Evolutionary conservation across 2,113 vertebrate genomes (phyloP), one percentile per base, ranked within the genome.

Genomic region (Oenanthe melanoleuca): DNA sequence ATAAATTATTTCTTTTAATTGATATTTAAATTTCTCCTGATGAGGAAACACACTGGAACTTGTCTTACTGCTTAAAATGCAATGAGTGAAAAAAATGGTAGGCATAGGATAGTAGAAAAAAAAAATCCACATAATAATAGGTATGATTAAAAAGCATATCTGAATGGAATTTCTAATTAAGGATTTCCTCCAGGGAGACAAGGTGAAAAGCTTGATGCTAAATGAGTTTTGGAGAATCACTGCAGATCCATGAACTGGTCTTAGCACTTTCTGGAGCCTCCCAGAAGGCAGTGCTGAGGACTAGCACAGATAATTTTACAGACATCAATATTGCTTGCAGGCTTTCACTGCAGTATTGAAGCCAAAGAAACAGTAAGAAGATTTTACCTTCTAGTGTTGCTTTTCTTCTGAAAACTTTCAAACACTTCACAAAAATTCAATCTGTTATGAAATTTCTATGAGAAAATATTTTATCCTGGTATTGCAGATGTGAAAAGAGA

Each of bases 91-190:
- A 77, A 77, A 80, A 81, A 23, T n/a, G 8, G 42, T 42, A 88
- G 66, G 34, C 60, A 80, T 9, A 34, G 44, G 14, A 47, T 8
- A 47, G 28, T 5, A 59, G 25, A 7, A 18, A 37, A 59, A 59
- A 37, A 73, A 79, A 72, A 38, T 73, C 60, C 71, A 71, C 44
- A 52, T 63, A 78, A 66, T 56, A 94, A 82, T 63, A 88, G 49
- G 14, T 78, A 71, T 81, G 80, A 96, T 91, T 86, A 87, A 95
- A 95, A 94, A 84, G 73, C 44, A 29, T 64, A 74, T 77, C 80
- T 78, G 87, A 86, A 75, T 67, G 61, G 90, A 86, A 81, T 87
- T 91, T 87, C 80, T 91, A 86, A 89, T 96, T 93, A 90, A 90
- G 33, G 31, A 25, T 82, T 90, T 95, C 94, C 82, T 82, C 79